Evolutionary conservation across 1,140 invertebrate genomes (phyloP), one percentile per base, ranked within the genome.

Genomic region (Drosophila athabasca): DNA sequence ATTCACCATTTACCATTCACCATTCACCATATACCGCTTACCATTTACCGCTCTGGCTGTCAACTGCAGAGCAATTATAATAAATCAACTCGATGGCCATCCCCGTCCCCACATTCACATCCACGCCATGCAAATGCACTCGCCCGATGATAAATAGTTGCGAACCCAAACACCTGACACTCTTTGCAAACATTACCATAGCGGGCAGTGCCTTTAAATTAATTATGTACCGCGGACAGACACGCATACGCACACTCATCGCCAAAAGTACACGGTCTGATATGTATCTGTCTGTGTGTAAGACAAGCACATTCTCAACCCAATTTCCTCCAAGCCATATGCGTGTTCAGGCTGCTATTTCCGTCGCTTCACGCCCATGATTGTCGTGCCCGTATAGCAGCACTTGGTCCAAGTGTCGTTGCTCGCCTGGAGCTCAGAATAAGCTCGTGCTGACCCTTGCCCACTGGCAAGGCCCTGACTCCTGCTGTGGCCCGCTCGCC

Each of bases 51-150:
- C 67, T 69, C 71, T 50, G 71, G 46, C 83, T 81, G 81, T 82
- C 82, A 87, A 54, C 70, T 78, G 78, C 81, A 87, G 84, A 79
- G 66, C 77, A 87, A 88, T 87, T 87, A 88, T 76, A 88, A 87
- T 87, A 88, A 88, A 88, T 89, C 83, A 88, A 88, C 84, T 77
- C 76, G 69, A 81, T 82, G 57, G 61, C 64, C 65, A 69, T 72
- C 62, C 75, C 58, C 39, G 48, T 60, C 59, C 65, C 50, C 62
- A 66, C 24, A 26, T 26, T 5, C 24, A 26, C 24, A 26, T 26
- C 65, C 67, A 69, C 24, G 70, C 62, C 46, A 79, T 73, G 79
- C 83, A 79, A 88, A 83, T 88, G 76, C 79, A 87, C 53, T 67
- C 70, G 62, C 43, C 65, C 73, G 62, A 72, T 88, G 83, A 88